A percentile compares a stretch with the other conserved stretches of the same genome.
Evolutionary conservation across 2,113 vertebrate species (phyloP).

Genomic region (Strix aluco): DNA sequence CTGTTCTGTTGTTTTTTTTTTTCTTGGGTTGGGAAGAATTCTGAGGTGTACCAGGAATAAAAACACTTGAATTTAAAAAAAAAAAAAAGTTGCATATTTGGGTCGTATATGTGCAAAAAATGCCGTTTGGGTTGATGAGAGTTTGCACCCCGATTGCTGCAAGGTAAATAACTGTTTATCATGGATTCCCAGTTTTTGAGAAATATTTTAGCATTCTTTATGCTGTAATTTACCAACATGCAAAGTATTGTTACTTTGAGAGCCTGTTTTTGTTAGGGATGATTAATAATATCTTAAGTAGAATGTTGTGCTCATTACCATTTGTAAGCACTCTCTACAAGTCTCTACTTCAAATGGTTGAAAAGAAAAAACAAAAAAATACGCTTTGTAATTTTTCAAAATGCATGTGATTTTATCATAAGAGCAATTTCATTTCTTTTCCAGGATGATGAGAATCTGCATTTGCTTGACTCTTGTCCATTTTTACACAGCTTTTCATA

Average conservation of each 20-base stretch:
- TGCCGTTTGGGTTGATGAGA: not conserved
- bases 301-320: not conserved
- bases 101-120: not conserved
- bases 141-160: not conserved
- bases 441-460: not conserved
- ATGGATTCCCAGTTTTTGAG: accelerated
- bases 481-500: slow-evolving; percentile 1
- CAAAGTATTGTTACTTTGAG: not conserved
- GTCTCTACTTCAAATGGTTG: not conserved
- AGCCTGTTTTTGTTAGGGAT: not conserved
- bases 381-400: not conserved
- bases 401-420: not conserved
- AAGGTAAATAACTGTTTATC: not conserved
- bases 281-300: not conserved
- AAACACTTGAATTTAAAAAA: not conserved
- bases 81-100: not conserved
- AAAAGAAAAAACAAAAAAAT: not conserved
- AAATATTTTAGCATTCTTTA: not conserved
- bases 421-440: not conserved
- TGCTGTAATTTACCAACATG: not conserved
- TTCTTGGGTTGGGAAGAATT: not conserved
- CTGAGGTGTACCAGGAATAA: not conserved
- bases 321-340: not conserved
- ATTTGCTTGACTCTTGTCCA: not conserved
- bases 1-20: not conserved